Conservation (phyloP, 2,888 invertebrate genomes). For the Drosophila sordidapex region DNA sequence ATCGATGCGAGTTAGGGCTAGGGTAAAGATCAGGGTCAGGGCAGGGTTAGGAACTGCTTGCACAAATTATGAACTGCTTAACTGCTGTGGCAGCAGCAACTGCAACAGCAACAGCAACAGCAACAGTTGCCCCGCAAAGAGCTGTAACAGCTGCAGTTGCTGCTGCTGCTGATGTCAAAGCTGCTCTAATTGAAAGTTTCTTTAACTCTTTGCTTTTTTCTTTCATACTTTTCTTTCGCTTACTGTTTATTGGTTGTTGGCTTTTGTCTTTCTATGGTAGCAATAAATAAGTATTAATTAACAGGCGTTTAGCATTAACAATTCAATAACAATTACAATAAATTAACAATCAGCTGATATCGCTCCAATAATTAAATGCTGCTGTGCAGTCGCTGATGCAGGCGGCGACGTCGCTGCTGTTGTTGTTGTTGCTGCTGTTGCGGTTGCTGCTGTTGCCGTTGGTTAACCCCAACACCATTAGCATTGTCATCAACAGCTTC, state of each 20-base stretch:
- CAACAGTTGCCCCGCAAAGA: background rate
- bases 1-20: background rate
- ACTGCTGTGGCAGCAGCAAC: background rate
- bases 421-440: slow-evolving; percentile 8
- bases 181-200: background rate
- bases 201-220: background rate
- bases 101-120: slow-evolving; percentile 2
- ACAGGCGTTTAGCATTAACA: slow-evolving; percentile 69
- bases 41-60: background rate
- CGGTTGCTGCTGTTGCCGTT: slow-evolving; percentile 7
- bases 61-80: background rate
- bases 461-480: slow-evolving; percentile 23
- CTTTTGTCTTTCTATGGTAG: slow-evolving; percentile 34
- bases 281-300: slow-evolving; percentile 73
- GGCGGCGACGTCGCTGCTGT: slow-evolving; percentile 39
- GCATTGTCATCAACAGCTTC: slow-evolving; percentile 45
- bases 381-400: slow-evolving; percentile 43
- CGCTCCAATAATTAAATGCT: slow-evolving; percentile 21
- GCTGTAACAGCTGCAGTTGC: background rate
- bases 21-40: background rate
- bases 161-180: slow-evolving; percentile 2
- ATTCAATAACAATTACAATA: slow-evolving; percentile 67
- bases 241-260: slow-evolving; percentile 28
- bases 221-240: slow-evolving; percentile 15
- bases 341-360: slow-evolving; percentile 47